phyloP scores from a whole-genome alignment of 1,140 invertebrate genomes.

The Ctenoplectra terminalis region DNA sequence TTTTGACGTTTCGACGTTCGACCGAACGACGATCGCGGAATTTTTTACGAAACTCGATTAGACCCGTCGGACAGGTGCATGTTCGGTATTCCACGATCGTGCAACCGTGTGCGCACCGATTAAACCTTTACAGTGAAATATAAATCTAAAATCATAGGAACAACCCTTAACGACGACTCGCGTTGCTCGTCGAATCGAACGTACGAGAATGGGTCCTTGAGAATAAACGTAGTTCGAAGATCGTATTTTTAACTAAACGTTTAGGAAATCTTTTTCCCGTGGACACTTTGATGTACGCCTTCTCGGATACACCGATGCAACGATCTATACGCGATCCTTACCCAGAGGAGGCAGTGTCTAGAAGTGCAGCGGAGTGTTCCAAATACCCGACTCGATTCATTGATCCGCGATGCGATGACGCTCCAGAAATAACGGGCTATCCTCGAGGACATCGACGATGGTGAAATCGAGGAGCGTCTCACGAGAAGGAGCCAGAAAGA shows the following conservation, averaged over 20 bases:
- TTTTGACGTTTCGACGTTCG: background rate
- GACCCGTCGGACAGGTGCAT: no score
- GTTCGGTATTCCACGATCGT: no score
- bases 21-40: background rate
- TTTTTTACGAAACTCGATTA: background rate
- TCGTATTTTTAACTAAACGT: background rate
- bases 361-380: background rate
- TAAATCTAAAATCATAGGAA: no score
- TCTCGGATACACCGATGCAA: background rate
- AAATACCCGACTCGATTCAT: constrained; percentile 20
- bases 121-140: no score
- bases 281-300: background rate
- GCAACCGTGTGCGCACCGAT: no score
- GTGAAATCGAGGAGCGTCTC: no score
- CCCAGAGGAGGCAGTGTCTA: background rate
- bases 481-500: background rate
- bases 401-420: constrained; percentile 1
- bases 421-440: constrained; percentile 14
- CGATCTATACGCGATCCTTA: background rate
- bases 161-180: no score
- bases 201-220: no score
- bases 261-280: background rate
- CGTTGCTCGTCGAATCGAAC: no score
- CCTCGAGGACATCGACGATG: no score
- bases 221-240: no score